Conservation (phyloP, 2,113 vertebrate genomes). For the Callopanchax toddi region DNA sequence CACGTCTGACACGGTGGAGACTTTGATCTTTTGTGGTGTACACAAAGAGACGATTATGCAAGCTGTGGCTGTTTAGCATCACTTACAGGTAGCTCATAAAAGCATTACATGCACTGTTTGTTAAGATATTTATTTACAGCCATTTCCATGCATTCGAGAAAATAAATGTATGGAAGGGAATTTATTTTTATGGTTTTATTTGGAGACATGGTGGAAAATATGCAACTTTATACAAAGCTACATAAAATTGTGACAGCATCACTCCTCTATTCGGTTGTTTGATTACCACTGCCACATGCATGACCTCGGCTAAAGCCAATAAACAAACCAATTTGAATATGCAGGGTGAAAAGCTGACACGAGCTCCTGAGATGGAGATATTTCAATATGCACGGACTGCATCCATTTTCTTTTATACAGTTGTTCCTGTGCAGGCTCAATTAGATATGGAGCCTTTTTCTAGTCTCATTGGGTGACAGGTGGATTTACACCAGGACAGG, state of each 20-base stretch:
- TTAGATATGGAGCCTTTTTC: too few species aligned
- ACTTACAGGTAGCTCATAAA: conserved; percentile 34
- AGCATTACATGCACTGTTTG: too few species aligned
- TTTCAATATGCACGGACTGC: conserved; percentile 63
- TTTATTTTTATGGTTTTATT: conserved; percentile 3
- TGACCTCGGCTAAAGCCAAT: conserved; percentile 63
- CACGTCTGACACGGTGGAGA: conserved; percentile 71
- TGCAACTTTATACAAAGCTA: background rate
- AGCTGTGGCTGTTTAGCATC: conserved; percentile 14
- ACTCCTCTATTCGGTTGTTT: conserved; percentile 39
- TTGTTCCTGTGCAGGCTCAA: too few species aligned
- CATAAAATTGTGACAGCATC: conserved; percentile 2
- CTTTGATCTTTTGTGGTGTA: conserved; percentile 50
- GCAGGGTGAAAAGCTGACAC: conserved; percentile 9
- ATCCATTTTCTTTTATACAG: too few species aligned
- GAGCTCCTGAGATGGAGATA: conserved; percentile 48
- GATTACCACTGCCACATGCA: conserved; percentile 49
- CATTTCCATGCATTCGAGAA: background rate
- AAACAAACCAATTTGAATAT: conserved; percentile 67
- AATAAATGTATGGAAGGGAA: background rate
- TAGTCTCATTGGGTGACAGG: too few species aligned
- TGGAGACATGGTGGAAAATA: background rate
- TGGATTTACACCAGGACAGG: too few species aligned
- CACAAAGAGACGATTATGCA: conserved; percentile 18
- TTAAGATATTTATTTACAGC: background rate